Base-by-base conservation (phyloP, 2,888 invertebrate genomes). In the Hesperia comma region DNA sequence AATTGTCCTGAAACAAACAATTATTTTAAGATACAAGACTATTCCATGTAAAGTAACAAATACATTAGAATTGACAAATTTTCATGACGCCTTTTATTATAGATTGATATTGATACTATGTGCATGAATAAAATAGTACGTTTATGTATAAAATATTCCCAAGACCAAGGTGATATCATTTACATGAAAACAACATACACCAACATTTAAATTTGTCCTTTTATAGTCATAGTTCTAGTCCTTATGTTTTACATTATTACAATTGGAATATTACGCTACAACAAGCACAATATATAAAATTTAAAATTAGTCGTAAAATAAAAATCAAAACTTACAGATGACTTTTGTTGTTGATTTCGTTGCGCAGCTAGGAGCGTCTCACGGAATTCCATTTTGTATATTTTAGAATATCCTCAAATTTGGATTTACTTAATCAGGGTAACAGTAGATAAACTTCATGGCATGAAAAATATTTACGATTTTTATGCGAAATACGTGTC, bases 341-440 rank as follows among this genome's bases (percentile, higher is more conserved):
- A 90, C 81, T 92, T 91, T 82, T 91, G 88, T 90, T 92, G 92
- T 90, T 92, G 92, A 85, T 92, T 92, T 78, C 90, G 81, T 79
- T 92, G 92, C 69, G 92, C 92, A 78, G 92, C 92, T 70, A 92
- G 79, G 70, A 92, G 81, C 17, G 92, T 92, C 75, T 92, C 92
- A 8, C 92, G 89, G 74, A 92, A 92, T 81, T 92, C 92, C 92
- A 92, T 92, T 82, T 78, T 80, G 68, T 55, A 21, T 43, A 46
- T 69, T 40, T 61, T 57, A 43, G 33, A 53, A 67, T 62, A 61
- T 51, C 37, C 60, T 53, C 49, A 41, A 14, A 37, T 21, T 71
- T 61, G 72, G 75, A 61, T 70, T 53, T 51, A 70, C 55, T 56
- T 40, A 62, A 77, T 72, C 80, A 87, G 81, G 49, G 70, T 74